These are phyloP conservation scores for Phortica variegata DNA, from an alignment of 1,140 invertebrate species.

Conservation along the genomic window DNA sequence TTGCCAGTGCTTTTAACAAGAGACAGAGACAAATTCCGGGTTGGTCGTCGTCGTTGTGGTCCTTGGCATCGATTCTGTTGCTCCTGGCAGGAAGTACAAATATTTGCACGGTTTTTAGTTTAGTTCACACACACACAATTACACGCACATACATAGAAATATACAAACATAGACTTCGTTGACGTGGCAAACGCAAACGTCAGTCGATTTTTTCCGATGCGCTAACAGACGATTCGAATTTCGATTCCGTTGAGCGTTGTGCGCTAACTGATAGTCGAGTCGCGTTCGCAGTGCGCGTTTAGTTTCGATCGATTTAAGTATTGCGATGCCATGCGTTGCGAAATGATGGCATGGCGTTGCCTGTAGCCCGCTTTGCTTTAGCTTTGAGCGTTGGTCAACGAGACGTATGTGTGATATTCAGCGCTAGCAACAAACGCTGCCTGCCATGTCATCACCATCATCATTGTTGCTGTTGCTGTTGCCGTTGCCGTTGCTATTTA, in stretches of 20 bases:
- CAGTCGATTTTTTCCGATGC: constrained; percentile 1
- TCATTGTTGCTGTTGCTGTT: too few species aligned
- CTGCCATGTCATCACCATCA: too few species aligned
- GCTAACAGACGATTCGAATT: constrained; percentile 35
- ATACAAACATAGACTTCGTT: too few species aligned
- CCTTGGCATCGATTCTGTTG: constrained; percentile 3
- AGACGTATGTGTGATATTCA: constrained; percentile 50
- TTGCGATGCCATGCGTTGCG: too few species aligned
- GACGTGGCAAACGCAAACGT: too few species aligned
- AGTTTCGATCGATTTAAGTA: constrained; percentile 26
- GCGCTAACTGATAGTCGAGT: constrained; percentile 40
- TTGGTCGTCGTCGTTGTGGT: not conserved
- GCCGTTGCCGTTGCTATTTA: too few species aligned
- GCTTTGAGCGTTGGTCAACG: constrained; percentile 26
- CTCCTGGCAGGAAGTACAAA: too few species aligned
- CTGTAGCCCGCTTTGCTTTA: too few species aligned
- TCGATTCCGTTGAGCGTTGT: constrained; percentile 41
- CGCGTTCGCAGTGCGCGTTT: constrained; percentile 30
- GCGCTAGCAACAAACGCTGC: too few species aligned
- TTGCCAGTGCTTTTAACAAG: too few species aligned
- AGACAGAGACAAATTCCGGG: too few species aligned
- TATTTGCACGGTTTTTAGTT: constrained; percentile 26
- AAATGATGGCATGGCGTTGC: too few species aligned
- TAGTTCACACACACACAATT: not conserved
- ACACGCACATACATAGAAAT: constrained; percentile 1